Conservation (phyloP, 2,797 vertebrate species). For the Tenualosa ilisha region DNA sequence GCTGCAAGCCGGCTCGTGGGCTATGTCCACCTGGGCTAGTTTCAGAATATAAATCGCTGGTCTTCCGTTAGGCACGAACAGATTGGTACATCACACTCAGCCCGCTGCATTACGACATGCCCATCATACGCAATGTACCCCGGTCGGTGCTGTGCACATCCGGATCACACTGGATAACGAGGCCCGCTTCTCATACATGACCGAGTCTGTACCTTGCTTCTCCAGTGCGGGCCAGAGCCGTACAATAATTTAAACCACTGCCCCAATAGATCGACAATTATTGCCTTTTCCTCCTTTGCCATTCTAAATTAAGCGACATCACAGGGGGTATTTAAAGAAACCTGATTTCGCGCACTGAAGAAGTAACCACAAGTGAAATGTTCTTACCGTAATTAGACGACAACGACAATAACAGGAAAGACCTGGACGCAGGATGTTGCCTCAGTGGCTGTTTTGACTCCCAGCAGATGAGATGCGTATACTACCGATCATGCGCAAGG, state of each 20-base stretch:
- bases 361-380: not conserved
- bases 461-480: constrained; percentile 47
- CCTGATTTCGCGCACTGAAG: not conserved
- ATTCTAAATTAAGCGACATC: not conserved
- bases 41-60: not conserved
- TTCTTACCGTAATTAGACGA: constrained; percentile 60
- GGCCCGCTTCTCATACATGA: not conserved
- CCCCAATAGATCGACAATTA: not conserved
- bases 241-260: not conserved
- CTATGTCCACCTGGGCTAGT: not conserved
- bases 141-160: not conserved
- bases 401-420: constrained; percentile 21
- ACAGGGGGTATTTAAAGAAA: not conserved
- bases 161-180: not conserved
- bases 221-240: not conserved
- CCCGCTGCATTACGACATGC: constrained; percentile 16
- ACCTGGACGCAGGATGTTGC: constrained; percentile 34
- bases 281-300: not conserved
- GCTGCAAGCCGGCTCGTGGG: not conserved
- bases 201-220: not conserved
- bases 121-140: constrained; percentile 22
- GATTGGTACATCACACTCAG: constrained; percentile 20
- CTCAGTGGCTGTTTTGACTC: constrained; percentile 47
- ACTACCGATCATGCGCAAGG: constrained; percentile 50
- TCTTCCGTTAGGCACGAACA: not conserved